These are phyloP conservation scores for Penaeus vannamei DNA, from an alignment of 1,140 invertebrate genomes.

Conservation along the genomic window DNA sequence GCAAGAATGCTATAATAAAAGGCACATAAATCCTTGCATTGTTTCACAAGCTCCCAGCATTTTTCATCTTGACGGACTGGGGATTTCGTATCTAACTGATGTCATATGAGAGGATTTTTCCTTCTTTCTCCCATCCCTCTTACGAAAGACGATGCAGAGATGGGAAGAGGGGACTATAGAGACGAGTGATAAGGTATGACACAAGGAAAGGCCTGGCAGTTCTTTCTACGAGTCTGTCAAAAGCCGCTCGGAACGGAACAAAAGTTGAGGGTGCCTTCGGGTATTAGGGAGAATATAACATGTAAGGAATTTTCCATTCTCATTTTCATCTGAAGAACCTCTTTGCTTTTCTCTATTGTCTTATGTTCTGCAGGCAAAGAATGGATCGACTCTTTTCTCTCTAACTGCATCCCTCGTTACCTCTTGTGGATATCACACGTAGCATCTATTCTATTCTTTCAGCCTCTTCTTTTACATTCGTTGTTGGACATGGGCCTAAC, in stretches of 20 bases:
- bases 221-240: background rate
- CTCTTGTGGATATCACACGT: background rate
- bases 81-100: conserved; percentile 5
- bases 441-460: background rate
- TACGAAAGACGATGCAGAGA: background rate
- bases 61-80: conserved; percentile 6
- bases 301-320: background rate
- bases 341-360: background rate
- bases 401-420: background rate
- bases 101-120: conserved; percentile 8
- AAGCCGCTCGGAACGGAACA: background rate
- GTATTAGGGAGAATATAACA: background rate
- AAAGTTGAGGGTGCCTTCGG: background rate
- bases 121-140: background rate
- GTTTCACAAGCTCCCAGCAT: conserved; percentile 26
- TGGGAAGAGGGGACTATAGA: background rate
- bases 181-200: background rate
- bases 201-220: background rate
- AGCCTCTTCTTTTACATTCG: too few species aligned
- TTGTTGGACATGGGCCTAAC: too few species aligned
- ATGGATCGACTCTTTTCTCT: background rate
- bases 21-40: conserved; percentile 26
- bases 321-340: too few species aligned
- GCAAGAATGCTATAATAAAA: conserved; percentile 29
- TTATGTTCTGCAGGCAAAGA: background rate